These are phyloP conservation scores for Pseudoips prasinana DNA, from an alignment of 2,888 invertebrate genomes.

Conservation along the genomic window DNA sequence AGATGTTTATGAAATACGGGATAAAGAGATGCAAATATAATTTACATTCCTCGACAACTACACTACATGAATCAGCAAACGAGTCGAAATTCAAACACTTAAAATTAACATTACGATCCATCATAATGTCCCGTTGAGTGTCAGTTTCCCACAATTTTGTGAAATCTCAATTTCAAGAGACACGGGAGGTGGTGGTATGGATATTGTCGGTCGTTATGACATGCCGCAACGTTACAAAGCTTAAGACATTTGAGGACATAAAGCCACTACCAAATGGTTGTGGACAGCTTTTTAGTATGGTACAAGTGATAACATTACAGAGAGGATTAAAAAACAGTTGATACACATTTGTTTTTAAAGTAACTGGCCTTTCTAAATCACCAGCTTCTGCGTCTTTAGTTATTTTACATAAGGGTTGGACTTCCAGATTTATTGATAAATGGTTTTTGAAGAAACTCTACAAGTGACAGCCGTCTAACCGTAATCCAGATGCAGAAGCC, in stretches of 20 bases:
- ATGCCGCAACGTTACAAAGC: slow-evolving; percentile 54
- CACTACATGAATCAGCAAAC: too few relatives aligned
- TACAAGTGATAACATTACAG: slow-evolving; percentile 23
- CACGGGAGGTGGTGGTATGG: slow-evolving; percentile 55
- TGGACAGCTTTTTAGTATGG: slow-evolving; percentile 38
- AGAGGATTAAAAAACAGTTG: slow-evolving; percentile 9
- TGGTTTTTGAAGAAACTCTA: too few relatives aligned
- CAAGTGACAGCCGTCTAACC: too few relatives aligned
- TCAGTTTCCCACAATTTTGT: slow-evolving; percentile 45
- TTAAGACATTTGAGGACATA: slow-evolving; percentile 72
- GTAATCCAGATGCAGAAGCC: too few relatives aligned
- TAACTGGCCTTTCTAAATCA: too few relatives aligned
- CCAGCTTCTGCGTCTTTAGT: too few relatives aligned
- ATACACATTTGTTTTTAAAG: neutral
- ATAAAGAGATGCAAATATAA: too few relatives aligned
- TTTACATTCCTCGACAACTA: too few relatives aligned
- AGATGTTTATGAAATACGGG: too few relatives aligned
- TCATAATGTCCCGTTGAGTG: slow-evolving; percentile 14
- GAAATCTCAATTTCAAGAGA: slow-evolving; percentile 31
- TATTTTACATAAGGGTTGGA: too few relatives aligned
- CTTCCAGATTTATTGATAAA: too few relatives aligned
- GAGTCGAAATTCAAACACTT: too few relatives aligned
- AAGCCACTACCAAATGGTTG: slow-evolving; percentile 68
- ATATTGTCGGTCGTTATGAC: slow-evolving; percentile 50
- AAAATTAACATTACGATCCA: slow-evolving; percentile 12